Base-by-base conservation (phyloP, 30 jellyfish, hydroid and myxozoan genomes). In the Aurelia sp. region DNA sequence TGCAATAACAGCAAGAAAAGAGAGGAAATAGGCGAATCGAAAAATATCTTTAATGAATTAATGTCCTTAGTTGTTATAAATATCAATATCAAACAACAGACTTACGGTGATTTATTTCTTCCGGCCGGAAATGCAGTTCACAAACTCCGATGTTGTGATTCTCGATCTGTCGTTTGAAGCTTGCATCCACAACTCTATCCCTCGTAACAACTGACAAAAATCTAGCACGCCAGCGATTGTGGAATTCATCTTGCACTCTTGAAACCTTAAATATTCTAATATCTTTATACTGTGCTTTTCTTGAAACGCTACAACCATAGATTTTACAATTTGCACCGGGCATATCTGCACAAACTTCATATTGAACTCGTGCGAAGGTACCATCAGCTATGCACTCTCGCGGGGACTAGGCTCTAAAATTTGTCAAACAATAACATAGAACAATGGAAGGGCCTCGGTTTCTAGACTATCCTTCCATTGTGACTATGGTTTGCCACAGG, bases 261-360 rank as follows among this genome's bases (percentile, higher is more conserved):
- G 82, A 77, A 63, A 81, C n/a, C n/a, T n/a, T n/a, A n/a, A n/a
- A n/a, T 18, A 81, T 63, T 35, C 91, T 81, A 15, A 81, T 81
- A 12, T 81, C 64, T 81, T 67, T 81, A 66, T 81, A 66, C 35
- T 61, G 47, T 21, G n/a, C 59, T 57, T 58, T 67, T 67, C 91
- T 81, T 2, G 74, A 81, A 30, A 81, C 91, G 76, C 91, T 64
- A 67, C 91, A 81, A 52, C 91, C 91, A 68, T 81, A 81, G 74
- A 81, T 81, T 67, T 68, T 47, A 41, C 91, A 67, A 48, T 81
- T 81, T 68, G 73, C 75, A 44, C 91, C 72, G 63, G 91, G 91
- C 91, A 67, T 81, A n/a, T n/a, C 35, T 59, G 30, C 2, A 44
- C 73, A 53, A 27, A 20, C 10, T 74, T 74, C 51, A 8, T 44